These are phyloP conservation scores for Ramphastos sulfuratus DNA, from an alignment of 2,113 vertebrate species.

Conservation along the genomic window DNA sequence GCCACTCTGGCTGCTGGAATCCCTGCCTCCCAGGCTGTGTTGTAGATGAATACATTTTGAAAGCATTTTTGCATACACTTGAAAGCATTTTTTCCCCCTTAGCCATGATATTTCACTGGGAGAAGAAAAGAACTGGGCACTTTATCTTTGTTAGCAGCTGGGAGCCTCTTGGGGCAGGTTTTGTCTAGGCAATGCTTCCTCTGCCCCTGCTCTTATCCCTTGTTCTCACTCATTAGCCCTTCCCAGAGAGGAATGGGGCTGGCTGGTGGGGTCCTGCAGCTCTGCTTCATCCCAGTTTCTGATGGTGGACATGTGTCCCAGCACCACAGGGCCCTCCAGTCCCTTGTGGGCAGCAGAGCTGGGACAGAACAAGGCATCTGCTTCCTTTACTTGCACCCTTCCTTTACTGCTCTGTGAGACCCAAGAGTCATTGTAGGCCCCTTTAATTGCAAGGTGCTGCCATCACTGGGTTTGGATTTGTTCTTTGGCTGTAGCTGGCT, in stretches of 20 bases:
- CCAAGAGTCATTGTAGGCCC: not conserved
- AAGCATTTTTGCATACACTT: not conserved
- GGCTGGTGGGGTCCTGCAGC: not conserved
- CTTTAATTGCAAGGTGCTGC: not conserved
- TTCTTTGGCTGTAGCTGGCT: not conserved
- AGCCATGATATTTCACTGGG: constrained; percentile 40
- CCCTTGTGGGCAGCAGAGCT: not conserved
- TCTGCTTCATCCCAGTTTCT: accelerated
- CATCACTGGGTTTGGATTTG: not conserved
- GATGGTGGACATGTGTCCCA: not conserved
- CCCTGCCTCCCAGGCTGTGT: constrained; percentile 48
- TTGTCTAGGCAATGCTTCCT: constrained; percentile 36
- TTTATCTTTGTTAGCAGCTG: constrained; percentile 68
- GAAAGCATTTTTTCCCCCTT: constrained; percentile 64
- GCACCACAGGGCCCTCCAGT: not conserved
- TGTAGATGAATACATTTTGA: constrained; percentile 29
- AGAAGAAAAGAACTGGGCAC: constrained; percentile 48
- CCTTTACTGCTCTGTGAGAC: not conserved
- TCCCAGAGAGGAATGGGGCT: not conserved
- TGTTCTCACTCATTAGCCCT: constrained; percentile 12
- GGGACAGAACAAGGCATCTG: not conserved
- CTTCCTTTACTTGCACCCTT: not conserved
- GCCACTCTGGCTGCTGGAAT: not conserved
- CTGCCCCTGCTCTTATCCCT: not conserved
- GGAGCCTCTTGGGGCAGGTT: constrained; percentile 44